A percentile compares a stretch with the other conserved stretches of the same genome.
phyloP scores from a whole-genome alignment of 2,113 vertebrate genomes.

The Lutjanus erythropterus region DNA sequence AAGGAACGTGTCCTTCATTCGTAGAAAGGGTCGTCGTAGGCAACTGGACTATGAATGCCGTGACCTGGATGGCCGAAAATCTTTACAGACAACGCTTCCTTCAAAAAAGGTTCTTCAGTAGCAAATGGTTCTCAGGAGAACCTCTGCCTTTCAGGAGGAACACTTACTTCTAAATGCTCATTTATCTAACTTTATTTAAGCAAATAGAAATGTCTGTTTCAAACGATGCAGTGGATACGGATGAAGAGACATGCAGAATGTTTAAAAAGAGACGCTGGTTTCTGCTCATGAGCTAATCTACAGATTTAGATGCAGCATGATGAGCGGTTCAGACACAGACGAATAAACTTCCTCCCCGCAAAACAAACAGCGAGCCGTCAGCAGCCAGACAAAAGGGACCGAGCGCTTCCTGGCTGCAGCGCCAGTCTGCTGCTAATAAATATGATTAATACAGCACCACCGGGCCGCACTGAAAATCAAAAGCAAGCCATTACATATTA shows the following conservation, averaged over 20 bases:
- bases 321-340: slow-evolving; percentile 14
- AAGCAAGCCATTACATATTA: slow-evolving; percentile 82
- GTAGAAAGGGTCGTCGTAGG: too few species aligned
- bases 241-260: neutral
- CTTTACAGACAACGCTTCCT: too few species aligned
- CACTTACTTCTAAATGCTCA: too few species aligned
- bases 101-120: too few species aligned
- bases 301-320: slow-evolving; percentile 17
- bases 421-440: slow-evolving; percentile 49
- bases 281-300: slow-evolving; percentile 19
- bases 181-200: too few species aligned
- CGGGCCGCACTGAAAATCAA: slow-evolving; percentile 53
- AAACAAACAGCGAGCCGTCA: slow-evolving; percentile 38
- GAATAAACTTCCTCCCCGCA: slow-evolving; percentile 22
- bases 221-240: slow-evolving; percentile 20
- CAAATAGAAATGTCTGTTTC: too few species aligned
- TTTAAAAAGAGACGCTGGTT: neutral
- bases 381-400: slow-evolving; percentile 36
- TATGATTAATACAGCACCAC: slow-evolving; percentile 69
- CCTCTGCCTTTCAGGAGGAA: too few species aligned
- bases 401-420: slow-evolving; percentile 44
- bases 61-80: too few species aligned
- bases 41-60: too few species aligned
- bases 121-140: too few species aligned
- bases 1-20: too few species aligned